Percentiles rank a stretch among this genome's conserved stretches.
phyloP scores from a whole-genome alignment of 2,888 invertebrate genomes.

The Caenorhabditis panamensis region DNA sequence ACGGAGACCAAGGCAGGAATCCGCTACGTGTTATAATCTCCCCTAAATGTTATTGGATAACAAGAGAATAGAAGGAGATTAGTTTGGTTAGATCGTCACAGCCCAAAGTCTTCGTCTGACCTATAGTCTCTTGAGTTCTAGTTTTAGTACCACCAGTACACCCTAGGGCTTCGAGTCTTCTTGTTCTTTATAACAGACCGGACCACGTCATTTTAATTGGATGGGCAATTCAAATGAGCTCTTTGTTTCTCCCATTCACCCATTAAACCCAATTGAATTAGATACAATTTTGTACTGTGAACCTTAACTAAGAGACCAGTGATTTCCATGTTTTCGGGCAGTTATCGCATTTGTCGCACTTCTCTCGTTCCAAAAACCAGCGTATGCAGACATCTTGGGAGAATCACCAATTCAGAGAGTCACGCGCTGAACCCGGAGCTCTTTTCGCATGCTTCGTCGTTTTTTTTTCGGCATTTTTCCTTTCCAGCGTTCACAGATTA shows the following conservation, averaged over 20 bases:
- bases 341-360: slow-evolving; percentile 34
- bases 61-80: too few relatives aligned
- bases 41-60: too few relatives aligned
- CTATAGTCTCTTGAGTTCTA: too few relatives aligned
- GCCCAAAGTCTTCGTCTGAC: too few relatives aligned
- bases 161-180: background rate
- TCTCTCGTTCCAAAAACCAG: slow-evolving; percentile 23
- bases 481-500: slow-evolving; percentile 43
- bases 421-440: slow-evolving; percentile 31
- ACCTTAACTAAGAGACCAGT: slow-evolving; percentile 25
- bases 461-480: slow-evolving; percentile 14
- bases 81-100: too few relatives aligned
- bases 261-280: slow-evolving; percentile 26
- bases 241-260: background rate
- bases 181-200: background rate
- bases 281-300: slow-evolving; percentile 30
- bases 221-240: background rate
- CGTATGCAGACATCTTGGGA: slow-evolving; percentile 29
- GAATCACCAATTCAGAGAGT: slow-evolving; percentile 46
- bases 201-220: slow-evolving; percentile 12
- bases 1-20: too few relatives aligned
- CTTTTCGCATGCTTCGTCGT: slow-evolving; percentile 17
- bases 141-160: too few relatives aligned
- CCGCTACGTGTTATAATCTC: too few relatives aligned
- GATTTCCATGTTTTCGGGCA: background rate